Evolutionary conservation across 2,888 invertebrate genomes (phyloP).

Genomic region (Caenorhabditis virilis): DNA sequence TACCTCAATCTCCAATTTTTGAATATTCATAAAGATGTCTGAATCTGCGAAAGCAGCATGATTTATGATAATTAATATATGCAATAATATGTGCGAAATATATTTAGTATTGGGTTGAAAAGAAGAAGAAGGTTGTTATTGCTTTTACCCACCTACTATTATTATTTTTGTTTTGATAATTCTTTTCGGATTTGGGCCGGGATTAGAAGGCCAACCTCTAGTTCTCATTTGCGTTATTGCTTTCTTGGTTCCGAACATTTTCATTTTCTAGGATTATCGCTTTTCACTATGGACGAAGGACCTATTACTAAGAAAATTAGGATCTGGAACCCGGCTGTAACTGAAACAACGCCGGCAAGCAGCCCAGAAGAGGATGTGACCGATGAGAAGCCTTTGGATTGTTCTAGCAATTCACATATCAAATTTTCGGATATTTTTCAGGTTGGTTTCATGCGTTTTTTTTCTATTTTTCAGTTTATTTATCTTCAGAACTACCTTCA

Average conservation of each 20-base stretch:
- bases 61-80: no score
- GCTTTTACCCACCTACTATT: not conserved
- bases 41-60: no score
- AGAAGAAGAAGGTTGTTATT: slow-evolving; percentile 1
- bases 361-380: slow-evolving; percentile 15
- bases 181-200: no score
- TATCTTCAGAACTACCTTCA: slow-evolving; percentile 54
- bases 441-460: no score
- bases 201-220: not conserved
- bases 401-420: slow-evolving; percentile 8
- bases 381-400: slow-evolving; percentile 33
- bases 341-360: slow-evolving; percentile 13
- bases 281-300: slow-evolving; percentile 27
- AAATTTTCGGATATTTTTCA: slow-evolving; percentile 28
- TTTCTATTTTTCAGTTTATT: not conserved
- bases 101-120: no score
- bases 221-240: not conserved
- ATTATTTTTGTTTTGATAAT: no score
- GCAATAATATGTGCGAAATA: no score
- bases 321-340: slow-evolving; percentile 59
- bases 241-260: not conserved
- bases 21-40: no score
- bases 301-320: slow-evolving; percentile 51
- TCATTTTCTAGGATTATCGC: not conserved
- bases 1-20: no score